These are phyloP conservation scores for Centropus bengalensis DNA, from an alignment of 2,113 vertebrate species.

Conservation along the genomic window DNA sequence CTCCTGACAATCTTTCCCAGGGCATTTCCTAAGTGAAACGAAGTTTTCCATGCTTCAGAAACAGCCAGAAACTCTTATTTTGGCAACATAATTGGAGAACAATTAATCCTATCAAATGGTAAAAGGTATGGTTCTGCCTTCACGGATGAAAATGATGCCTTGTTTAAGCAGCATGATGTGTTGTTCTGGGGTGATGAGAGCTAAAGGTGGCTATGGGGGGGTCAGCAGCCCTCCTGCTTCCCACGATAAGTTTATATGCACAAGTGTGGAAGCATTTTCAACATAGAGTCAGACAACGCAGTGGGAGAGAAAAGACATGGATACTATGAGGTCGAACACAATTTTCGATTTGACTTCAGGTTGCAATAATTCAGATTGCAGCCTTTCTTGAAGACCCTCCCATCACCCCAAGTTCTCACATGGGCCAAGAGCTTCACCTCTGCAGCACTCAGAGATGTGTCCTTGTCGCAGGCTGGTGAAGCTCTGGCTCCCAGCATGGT, in stretches of 20 bases:
- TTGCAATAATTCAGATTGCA: neutral
- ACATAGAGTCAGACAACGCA: neutral
- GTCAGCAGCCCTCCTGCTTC: neutral
- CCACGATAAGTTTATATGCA: neutral
- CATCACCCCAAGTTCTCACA: neutral
- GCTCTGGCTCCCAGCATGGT: neutral
- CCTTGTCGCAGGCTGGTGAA: neutral
- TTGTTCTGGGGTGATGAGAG: rapidly evolving
- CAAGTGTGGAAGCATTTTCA: neutral
- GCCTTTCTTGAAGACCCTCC: neutral
- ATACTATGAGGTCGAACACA: neutral
- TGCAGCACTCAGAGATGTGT: rapidly evolving
- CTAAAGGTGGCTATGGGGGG: too few species aligned
- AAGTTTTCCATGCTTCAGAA: neutral
- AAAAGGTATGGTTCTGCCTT: neutral
- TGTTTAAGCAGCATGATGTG: rapidly evolving
- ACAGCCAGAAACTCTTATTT: neutral
- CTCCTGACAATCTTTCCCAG: neutral
- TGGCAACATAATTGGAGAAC: neutral
- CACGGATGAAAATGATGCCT: neutral
- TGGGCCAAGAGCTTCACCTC: neutral
- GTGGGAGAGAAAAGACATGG: neutral
- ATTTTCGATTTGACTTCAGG: neutral
- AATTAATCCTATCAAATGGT: neutral
- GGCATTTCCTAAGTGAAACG: neutral